Evolutionary conservation across 2,888 invertebrate species (phyloP), one percentile per base, ranked within the genome.

Genomic region (Podabrus alpinus): DNA sequence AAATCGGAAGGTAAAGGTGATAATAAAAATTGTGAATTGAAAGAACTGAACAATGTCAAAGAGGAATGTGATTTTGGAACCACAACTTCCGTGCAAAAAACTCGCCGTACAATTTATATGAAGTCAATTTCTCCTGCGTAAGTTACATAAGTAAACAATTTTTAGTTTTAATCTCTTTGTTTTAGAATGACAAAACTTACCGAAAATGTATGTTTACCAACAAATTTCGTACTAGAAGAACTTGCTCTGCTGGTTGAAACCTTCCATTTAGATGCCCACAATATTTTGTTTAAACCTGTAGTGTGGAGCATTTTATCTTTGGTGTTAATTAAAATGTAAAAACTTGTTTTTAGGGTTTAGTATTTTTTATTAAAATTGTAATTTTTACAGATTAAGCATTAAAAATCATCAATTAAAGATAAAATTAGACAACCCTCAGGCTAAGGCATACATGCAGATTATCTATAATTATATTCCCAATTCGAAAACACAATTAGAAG

Each of bases 251-350:
- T 94, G 69, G 89, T 93, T 0, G 90, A 89, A 78, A 92, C 92
- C 25, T 93, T 93, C 82, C 90, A 91, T 78, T 87, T 94, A 67
- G 90, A 91, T 80, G 91, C 94, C 1, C 89, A 92, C 80, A 95
- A 94, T 83, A 92, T 95, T 29, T 90, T 91, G 82, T 93, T 94
- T 82, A 93, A 92, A 84, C 92, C 93, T 0, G 87, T 89, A 13
- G 91, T 94, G 81, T 94, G 94, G 94, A 92, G 89, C 75, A 86
- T 94, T 21, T 90, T 94, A 73, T 90, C 92, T 3, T 87, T 94
- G n/a, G 87, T 94, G 60, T 88, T 94, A 60, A 89, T 94, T 17
- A 91, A 92, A 86, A 88, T 94, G 89, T 92, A 88, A 88, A 90
- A 45, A 45, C 0, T 19, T 13, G 7, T 45, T 62, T 62, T 68